Percentiles rank a stretch among this genome's conserved stretches.
Evolutionary conservation across 2,113 vertebrate genomes (phyloP).

Genomic region (Symphodus melops): DNA sequence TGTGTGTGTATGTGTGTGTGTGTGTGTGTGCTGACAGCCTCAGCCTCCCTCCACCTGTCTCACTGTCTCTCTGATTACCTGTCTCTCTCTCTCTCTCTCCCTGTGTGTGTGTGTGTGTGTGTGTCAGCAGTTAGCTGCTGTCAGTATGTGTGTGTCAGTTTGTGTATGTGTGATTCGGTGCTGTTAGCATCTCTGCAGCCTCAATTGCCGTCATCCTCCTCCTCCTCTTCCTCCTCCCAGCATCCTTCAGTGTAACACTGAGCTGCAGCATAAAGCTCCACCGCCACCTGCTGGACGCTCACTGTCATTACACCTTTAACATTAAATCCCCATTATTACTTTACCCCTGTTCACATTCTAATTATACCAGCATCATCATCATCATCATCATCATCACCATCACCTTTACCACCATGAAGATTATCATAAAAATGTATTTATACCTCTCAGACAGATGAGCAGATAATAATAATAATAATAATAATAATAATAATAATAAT

Average conservation of each 20-base stretch:
- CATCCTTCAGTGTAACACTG: conserved; percentile 46
- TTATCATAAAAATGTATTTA: too few species aligned
- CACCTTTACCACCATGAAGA: too few species aligned
- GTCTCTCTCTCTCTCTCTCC: background rate
- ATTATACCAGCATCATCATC: too few species aligned
- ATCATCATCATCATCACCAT: too few species aligned
- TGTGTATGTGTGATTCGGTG: conserved; percentile 39
- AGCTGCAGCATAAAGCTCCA: conserved; percentile 12
- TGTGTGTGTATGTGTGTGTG: background rate
- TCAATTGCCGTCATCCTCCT: conserved; percentile 56
- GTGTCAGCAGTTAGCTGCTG: background rate
- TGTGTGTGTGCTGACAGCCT: background rate
- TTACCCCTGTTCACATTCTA: too few species aligned
- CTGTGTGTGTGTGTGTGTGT: conserved; percentile 4
- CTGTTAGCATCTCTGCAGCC: conserved; percentile 72
- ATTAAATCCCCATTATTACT: too few species aligned
- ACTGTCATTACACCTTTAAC: background rate
- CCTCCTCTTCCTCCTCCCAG: conserved; percentile 57
- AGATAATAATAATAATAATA: too few species aligned
- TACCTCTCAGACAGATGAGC: too few species aligned
- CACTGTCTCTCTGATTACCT: background rate
- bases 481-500: too few species aligned
- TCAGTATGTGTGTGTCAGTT: background rate
- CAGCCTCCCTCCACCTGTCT: conserved; percentile 11
- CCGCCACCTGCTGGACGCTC: conserved; percentile 55